Evolutionary conservation across 2,113 vertebrate species (phyloP).

Genomic region (Esox niger): DNA sequence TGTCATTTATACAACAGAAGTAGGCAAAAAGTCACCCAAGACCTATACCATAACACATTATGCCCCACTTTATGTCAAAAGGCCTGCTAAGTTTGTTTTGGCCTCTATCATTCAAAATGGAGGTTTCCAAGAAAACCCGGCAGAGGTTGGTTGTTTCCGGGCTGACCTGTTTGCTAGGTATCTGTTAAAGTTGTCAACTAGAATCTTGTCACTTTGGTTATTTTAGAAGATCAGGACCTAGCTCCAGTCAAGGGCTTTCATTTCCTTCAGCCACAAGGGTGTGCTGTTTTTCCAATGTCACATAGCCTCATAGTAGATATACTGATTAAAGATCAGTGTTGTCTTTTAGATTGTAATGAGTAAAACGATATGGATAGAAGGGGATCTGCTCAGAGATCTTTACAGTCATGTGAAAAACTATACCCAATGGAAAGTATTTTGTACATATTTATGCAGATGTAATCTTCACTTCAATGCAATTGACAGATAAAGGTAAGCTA

Average conservation of each 20-base stretch:
- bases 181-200: not conserved
- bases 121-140: not conserved
- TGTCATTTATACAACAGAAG: conserved; percentile 10
- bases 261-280: conserved; percentile 7
- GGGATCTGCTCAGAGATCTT: no score
- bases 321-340: no score
- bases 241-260: not conserved
- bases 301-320: no score
- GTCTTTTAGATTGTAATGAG: no score
- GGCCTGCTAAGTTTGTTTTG: not conserved
- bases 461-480: no score
- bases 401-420: no score
- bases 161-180: not conserved
- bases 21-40: not conserved
- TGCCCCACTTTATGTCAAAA: not conserved
- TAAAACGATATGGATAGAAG: no score
- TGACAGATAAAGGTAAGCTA: no score
- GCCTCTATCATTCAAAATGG: conserved; percentile 13
- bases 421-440: no score
- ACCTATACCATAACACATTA: not conserved
- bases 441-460: no score
- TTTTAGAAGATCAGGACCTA: conserved; percentile 4
- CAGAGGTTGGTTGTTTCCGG: conserved; percentile 3
- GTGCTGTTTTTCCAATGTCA: conserved; percentile 5
- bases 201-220: not conserved